Base-by-base conservation (phyloP, 2,888 invertebrate species). In the Sipha maydis region DNA sequence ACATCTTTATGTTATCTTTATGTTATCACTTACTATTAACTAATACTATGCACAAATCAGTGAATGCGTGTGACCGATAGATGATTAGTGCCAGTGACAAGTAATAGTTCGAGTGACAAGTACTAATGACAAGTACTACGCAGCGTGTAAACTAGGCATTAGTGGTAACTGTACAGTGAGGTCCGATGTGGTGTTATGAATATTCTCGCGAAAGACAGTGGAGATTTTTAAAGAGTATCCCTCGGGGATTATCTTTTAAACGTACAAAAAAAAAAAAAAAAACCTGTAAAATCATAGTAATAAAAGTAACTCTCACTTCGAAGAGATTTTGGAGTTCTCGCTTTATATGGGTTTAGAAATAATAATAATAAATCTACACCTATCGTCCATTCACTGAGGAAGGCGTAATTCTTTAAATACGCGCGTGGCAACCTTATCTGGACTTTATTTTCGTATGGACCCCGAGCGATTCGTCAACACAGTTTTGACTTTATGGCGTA, bases 401-500 rank as follows among this genome's bases (percentile, higher is more conserved):
- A 69, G 41, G 67, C 78, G 48, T 14, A 48, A 78, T 85, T 77
- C 67, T 78, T 77, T 83, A 73, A 71, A 71, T 67, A 67, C 48
- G 25, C 8, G 73, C 25, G 25, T 61, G 61, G 25, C 61, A 25
- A 61, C 61, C n/a, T 76, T 61, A 48, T 67, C 28, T 48, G n/a
- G 31, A 86, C 80, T 80, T 86, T 67, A 67, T 85, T 85, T 77
- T 85, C 84, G 80, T 86, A 41, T 71, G 73, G 56, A 80, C 86
- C 86, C 38, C 86, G 86, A 73, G 86, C 86, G 79, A 56, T 86
- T 48, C 78, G 69, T 79, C 78, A n/a, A 34, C 69, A 48, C 69
- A 17, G 34, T 85, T 78, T 71, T 8, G 83, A 56, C 67, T 54
- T 77, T 77, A 76, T n/a, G 38, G 75, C 75, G 21, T 79, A 28